Evolutionary conservation across 2,888 invertebrate species (phyloP), one percentile per base, ranked within the genome.

Genomic region (Pterobdella sp.): DNA sequence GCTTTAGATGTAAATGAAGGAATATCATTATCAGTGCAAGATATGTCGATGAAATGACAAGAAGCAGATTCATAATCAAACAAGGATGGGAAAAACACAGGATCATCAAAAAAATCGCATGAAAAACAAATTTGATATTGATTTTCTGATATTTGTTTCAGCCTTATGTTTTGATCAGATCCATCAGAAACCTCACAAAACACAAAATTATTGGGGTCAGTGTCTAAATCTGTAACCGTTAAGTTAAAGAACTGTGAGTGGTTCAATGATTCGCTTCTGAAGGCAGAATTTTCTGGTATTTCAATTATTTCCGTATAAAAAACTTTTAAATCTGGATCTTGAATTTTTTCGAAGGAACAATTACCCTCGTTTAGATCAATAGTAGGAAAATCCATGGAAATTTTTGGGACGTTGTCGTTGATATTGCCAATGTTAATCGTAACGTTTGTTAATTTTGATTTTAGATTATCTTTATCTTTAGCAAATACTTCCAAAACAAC

Each of bases 371-470:
- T 56, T 22, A n/a, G 18, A 4, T n/a, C n/a, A 56, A n/a, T 4
- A 3, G 4, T 22, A 18, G 60, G 60, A 18, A 56, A 22, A 22
- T 56, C n/a, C 10, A 56, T 56, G 4, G 18, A 7, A 14, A 56
- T 56, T 3, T 4, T 7, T 18, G 60, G 60, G n/a, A 56, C 60
- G n/a, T 56, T 56, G n/a, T 56, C 60, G n/a, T 56, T 56, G 60
- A 56, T 3, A 22, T 56, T 56, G 7, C 10, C 60, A 26, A 56
- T 56, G 60, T 56, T 56, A 26, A 56, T 56, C 26, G 60, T 56
- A 3, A 56, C 60, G 60, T 56, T 56, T 22, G n/a, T 56, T 4
- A 26, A 26, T 4, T 4, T 4, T 26, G 60, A 56, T 3, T 22
- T 56, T 26, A 56, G 60, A 4, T n/a, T 3, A 22, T 26, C 60